Conservation (phyloP, 2,113 vertebrate species). For the Periophthalmodon schlosseri region DNA sequence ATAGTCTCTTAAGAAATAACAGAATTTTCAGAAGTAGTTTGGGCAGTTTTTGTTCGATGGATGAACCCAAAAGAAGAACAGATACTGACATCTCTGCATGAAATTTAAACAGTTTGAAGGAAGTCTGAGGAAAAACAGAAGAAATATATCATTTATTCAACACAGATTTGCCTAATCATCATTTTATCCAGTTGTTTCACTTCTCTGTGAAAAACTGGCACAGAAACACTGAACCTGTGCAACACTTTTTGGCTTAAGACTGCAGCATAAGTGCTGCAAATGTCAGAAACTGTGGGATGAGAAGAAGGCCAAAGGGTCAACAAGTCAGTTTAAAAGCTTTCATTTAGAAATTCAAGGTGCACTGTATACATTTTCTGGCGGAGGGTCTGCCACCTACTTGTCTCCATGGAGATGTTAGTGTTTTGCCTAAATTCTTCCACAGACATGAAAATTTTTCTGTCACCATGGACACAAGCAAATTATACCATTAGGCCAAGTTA, state of each 20-base stretch:
- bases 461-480: background rate
- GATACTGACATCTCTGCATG: constrained; percentile 25
- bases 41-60: background rate
- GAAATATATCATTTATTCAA: constrained; percentile 19
- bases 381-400: background rate
- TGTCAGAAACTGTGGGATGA: no score
- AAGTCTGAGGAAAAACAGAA: constrained; percentile 48
- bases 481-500: no score
- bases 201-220: background rate
- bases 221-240: background rate
- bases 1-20: background rate
- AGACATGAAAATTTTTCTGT: background rate
- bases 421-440: background rate
- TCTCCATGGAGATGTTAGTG: background rate
- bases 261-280: no score
- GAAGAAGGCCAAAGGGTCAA: no score
- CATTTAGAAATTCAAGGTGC: no score
- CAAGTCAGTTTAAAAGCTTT: no score
- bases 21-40: background rate
- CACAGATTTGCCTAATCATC: constrained; percentile 33
- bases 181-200: constrained; percentile 22
- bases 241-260: no score
- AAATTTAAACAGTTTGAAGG: constrained; percentile 12
- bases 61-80: constrained; percentile 37
- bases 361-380: no score